A percentile compares a stretch with the other conserved stretches of the same genome.
Conservation (phyloP, 2,113 vertebrate genomes). For the Chaetodon trifascialis region DNA sequence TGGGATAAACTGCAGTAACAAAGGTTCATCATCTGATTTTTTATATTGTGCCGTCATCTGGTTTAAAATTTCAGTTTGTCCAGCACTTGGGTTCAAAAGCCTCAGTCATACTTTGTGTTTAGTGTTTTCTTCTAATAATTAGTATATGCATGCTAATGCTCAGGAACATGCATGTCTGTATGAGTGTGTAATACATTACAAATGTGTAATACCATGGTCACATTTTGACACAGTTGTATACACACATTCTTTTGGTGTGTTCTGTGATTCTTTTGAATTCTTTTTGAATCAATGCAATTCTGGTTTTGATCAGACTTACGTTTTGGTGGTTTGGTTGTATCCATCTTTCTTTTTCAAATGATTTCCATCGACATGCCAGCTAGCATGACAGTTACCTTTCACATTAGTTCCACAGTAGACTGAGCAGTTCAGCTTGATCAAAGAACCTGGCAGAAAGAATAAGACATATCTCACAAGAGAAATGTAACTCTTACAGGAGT, state of each 20-base stretch:
- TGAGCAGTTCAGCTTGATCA: slow-evolving; percentile 64
- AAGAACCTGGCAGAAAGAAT: slow-evolving; percentile 38
- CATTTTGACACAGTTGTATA: not conserved
- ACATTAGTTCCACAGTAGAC: slow-evolving; percentile 69
- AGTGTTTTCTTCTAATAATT: no score
- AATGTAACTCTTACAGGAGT: not conserved
- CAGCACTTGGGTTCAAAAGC: no score
- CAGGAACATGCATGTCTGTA: no score
- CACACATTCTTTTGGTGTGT: not conserved
- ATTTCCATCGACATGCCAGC: slow-evolving; percentile 38
- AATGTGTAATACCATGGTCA: no score
- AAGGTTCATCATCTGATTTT: no score
- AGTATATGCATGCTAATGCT: no score
- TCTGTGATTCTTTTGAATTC: not conserved
- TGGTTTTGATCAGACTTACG: slow-evolving; percentile 19
- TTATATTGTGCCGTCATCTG: no score
- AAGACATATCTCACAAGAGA: not conserved
- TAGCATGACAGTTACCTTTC: fast-evolving
- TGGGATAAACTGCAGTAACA: no score
- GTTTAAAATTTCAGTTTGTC: no score
- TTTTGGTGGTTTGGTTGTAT: not conserved
- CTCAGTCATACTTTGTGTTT: no score
- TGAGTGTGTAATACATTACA: no score
- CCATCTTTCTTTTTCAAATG: fast-evolving
- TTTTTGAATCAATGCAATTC: not conserved